Base-by-base conservation (phyloP, 2,888 invertebrate species). In the Anaspis maculata region DNA sequence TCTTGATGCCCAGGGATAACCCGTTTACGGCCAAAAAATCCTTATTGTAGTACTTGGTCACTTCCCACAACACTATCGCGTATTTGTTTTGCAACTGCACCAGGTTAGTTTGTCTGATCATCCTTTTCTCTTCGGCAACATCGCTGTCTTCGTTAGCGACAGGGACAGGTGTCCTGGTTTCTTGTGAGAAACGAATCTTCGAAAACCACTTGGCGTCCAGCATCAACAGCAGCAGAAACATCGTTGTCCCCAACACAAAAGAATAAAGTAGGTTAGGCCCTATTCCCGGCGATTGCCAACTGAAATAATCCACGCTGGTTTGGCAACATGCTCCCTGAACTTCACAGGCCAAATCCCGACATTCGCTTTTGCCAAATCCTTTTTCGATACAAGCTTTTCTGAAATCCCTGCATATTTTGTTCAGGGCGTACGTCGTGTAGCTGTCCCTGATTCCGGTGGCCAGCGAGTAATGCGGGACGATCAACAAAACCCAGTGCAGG, bases 1-100 rank as follows among this genome's bases (percentile, higher is more conserved):
- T 70, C 31, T 74, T 75, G 0, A 86, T 77, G 27, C 77, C 83
- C 55, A 76, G 58, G 55, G 61, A 62, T 13, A 51, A 40, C 48
- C 82, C 80, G 58, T 88, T 79, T 0, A 94, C 92, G 1, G 90
- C 91, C 31, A 81, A 61, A 39, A 84, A 72, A 0, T 56, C 55
- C 4, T 75, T n/a, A n/a, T n/a, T 77, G 37, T 63, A 64, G 54
- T 90, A 91, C 61, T 91, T 91, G 12, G 81, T 75, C 6, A 91
- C 68, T 40, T 73, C 70, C 39, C 73, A 73, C 9, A 83, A 57
- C 1, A 81, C 74, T 3, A 84, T 57, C 27, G 71, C 74, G 46
- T 74, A 68, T 7, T 56, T 49, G 0, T 56, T 49, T 0, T 49
- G 26, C 10, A 72, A 52, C 10, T 68, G 64, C 1, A 52, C 16